phyloP scores from a whole-genome alignment of 2,888 invertebrate genomes.

The Parnassius glacialis region DNA sequence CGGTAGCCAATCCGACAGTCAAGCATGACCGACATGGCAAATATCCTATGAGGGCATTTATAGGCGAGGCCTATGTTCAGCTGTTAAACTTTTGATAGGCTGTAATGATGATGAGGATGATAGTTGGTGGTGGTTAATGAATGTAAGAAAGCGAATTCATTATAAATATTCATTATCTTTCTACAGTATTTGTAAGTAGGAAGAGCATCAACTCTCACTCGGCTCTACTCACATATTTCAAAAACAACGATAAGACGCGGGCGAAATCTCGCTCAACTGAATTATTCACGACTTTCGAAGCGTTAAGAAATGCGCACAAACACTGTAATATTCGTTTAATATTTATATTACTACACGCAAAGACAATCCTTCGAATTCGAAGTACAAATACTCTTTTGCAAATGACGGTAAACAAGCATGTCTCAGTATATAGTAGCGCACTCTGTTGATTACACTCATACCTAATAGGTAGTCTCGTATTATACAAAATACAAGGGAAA shows the following conservation, averaged over 20 bases:
- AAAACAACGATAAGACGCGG: constrained; percentile 26
- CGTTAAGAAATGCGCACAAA: constrained; percentile 66
- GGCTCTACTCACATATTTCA: constrained; percentile 11
- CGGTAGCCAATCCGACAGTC: too few species aligned
- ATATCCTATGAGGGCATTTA: too few species aligned
- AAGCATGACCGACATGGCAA: too few species aligned
- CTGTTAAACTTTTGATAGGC: too few species aligned
- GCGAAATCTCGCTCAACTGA: constrained; percentile 45
- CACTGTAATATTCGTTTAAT: constrained; percentile 68
- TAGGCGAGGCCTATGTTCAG: too few species aligned
- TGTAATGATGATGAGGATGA: too few species aligned
- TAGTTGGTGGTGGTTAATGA: too few species aligned
- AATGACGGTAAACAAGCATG: constrained; percentile 46
- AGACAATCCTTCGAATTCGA: constrained; percentile 50
- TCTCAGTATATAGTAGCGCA: constrained; percentile 40
- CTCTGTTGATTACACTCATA: constrained; percentile 44
- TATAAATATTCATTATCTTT: not conserved
- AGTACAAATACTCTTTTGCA: constrained; percentile 50
- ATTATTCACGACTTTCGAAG: constrained; percentile 66
- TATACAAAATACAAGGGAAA: constrained; percentile 30
- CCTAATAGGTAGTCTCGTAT: constrained; percentile 21
- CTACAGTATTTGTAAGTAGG: not conserved
- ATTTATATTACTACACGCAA: constrained; percentile 64
- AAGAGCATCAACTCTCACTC: constrained; percentile 15
- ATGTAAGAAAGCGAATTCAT: too few species aligned